Evolutionary conservation across 2,888 invertebrate genomes (phyloP), one percentile per base, ranked within the genome.

Genomic region (Sphaerophoria taeniata): DNA sequence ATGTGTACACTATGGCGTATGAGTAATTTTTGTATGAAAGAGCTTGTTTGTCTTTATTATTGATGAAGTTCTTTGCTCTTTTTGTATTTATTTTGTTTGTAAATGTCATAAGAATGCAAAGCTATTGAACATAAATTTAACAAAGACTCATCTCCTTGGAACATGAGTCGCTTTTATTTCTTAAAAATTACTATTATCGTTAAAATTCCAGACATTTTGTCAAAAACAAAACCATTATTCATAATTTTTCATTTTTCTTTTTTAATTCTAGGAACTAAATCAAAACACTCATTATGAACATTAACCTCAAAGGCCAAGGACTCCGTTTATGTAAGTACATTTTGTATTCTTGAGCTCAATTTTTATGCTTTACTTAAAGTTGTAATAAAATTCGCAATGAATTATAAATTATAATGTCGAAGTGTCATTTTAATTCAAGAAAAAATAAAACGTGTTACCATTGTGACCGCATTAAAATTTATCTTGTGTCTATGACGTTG

Each of bases 261-360:
- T 36, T 53, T 5, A 45, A 12, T 84, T 80, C 3, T 75, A 84
- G 84, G 67, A 80, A 76, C 11, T 51, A 24, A 67, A 61, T 47
- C 3, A 34, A 60, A 33, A 24, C 33, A 55, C 7, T 76, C 60
- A 80, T 67, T 56, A 84, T 84, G 84, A 84, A 84, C 53, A 80
- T 84, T 34, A 84, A 84, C 56, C 84, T 84, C 11, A 84, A 84
- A 76, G 84, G 84, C 61, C 84, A 84, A 84, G 84, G 84, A 76
- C 67, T 84, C 56, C 84, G 84, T 56, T 49, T 84, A 33, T 84
- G 84, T 84, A 80, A 84, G 84, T 84, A 76, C 0, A 0, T 16
- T 49, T 65, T 11, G 14, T 49, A 49, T 65, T 63, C 31, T 63
- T 63, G 47, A 6, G 14, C 24, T 63, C 12, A 61, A 11, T 1